A percentile compares a stretch with the other conserved stretches of the same genome.
phyloP scores from a whole-genome alignment of 2,888 invertebrate genomes.

The Galerucella nymphaeae region DNA sequence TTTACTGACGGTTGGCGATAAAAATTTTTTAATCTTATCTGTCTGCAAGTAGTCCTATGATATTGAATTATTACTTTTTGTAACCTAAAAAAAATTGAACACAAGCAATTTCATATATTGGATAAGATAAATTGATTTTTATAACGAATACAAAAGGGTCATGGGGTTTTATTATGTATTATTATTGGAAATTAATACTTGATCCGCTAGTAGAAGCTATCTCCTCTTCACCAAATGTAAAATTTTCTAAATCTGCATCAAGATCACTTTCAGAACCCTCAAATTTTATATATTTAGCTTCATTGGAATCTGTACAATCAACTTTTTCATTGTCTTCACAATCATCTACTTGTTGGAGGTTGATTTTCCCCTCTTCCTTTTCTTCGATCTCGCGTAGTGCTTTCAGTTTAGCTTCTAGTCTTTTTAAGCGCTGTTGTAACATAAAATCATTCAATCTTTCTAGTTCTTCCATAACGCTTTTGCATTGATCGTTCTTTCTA shows the following conservation, averaged over 20 bases:
- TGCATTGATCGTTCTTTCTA: slow-evolving; percentile 7
- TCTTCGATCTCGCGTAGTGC: slow-evolving; percentile 26
- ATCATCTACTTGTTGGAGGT: neutral
- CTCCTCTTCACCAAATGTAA: neutral
- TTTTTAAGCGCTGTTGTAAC: slow-evolving; percentile 36
- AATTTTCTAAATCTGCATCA: no score
- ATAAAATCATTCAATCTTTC: slow-evolving; percentile 32
- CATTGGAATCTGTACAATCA: neutral
- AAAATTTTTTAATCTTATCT: no score
- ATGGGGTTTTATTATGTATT: no score
- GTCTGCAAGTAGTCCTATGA: no score
- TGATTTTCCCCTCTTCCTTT: slow-evolving; percentile 7
- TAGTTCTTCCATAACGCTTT: neutral
- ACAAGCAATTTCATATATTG: no score
- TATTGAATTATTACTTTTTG: no score
- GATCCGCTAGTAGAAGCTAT: neutral
- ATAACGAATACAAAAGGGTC: no score
- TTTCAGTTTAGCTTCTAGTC: slow-evolving; percentile 31
- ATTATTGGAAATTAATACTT: neutral
- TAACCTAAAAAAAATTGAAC: no score
- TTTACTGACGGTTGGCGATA: no score
- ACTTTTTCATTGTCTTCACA: neutral
- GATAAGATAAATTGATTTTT: no score
- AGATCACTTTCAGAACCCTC: neutral
- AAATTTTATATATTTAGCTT: no score